phyloP scores from a whole-genome alignment of 2,113 vertebrate species.

The Apus apus region DNA sequence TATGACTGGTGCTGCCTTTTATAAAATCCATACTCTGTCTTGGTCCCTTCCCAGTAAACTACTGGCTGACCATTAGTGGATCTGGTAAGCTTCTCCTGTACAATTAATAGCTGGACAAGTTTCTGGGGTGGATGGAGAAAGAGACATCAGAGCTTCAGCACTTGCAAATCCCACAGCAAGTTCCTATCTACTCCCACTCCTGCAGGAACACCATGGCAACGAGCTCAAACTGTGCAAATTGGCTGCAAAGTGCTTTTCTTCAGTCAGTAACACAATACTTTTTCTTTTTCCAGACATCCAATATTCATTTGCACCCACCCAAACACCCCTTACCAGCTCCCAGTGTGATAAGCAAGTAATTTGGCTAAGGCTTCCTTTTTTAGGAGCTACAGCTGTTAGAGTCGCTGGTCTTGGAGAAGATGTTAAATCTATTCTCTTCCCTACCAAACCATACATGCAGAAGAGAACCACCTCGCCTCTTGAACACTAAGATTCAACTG shows the following conservation, averaged over 20 bases:
- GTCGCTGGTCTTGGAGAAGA: neutral
- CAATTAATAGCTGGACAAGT: neutral
- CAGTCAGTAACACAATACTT: conserved; percentile 61
- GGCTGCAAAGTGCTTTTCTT: conserved; percentile 58
- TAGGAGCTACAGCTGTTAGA: neutral
- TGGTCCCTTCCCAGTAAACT: conserved; percentile 4
- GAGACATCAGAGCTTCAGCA: conserved; percentile 30
- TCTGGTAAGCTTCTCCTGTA: neutral
- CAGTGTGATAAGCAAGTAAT: conserved; percentile 32
- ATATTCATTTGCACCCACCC: neutral
- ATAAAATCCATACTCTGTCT: neutral
- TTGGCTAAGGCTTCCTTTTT: conserved; percentile 1
- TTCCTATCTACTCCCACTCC: conserved; percentile 58
- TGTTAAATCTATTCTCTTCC: neutral
- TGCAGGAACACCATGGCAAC: conserved; percentile 49
- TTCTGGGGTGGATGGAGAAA: conserved; percentile 28
- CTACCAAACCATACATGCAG: neutral
- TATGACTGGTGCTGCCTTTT: neutral
- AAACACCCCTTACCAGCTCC: neutral
- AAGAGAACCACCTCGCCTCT: neutral
- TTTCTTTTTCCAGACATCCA: neutral
- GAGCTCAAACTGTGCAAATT: conserved; percentile 59
- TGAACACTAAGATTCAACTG: neutral
- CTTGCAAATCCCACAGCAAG: conserved; percentile 48
- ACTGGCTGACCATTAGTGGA: neutral